Base-by-base conservation (phyloP, 2,888 invertebrate species). In the Drosophila lutescens region DNA sequence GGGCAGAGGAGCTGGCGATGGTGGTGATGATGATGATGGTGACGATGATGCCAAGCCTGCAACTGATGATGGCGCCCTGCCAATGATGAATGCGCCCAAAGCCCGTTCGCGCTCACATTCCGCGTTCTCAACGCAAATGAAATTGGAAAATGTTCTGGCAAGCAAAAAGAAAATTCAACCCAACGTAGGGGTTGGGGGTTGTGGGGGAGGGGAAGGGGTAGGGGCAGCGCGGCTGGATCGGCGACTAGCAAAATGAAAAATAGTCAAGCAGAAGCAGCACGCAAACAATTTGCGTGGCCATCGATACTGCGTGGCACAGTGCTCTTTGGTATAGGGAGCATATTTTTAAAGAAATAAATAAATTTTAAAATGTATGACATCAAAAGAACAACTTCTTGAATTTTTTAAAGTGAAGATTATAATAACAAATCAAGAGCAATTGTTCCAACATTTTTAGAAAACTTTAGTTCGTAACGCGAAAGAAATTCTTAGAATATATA, bases 81-180 rank as follows among this genome's bases (percentile, higher is more conserved):
- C 86, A 71, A 86, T 86, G 83, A 83, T 83, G 87, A 87, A 86
- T 86, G 85, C 74, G 76, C 49, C 74, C 54, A 51, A 68, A 61
- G 67, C 78, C 69, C 57, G 59, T 80, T 65, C 67, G 78, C 81
- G 79, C 59, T 73, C 78, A 80, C 74, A 88, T 86, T 86, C 87
- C 88, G 81, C 84, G 76, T 80, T 70, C 70, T 74, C 63, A 83
- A 76, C 88, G 71, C 86, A 86, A 88, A 86, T 86, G 85, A 86
- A 86, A 86, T 86, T 86, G 88, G 85, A 86, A 86, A 86, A 86
- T 86, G 77, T 79, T 84, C 77, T 78, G 83, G 88, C 80, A 67
- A 75, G 78, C 86, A 86, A 88, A 84, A 88, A 78, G 88, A 83
- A 84, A 88, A 86, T 86, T 88, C 75, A 75, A 51, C 69, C 77